These are phyloP conservation scores for Trachelus stipa DNA, from an alignment of 2,888 invertebrate genomes.

Conservation along the genomic window DNA sequence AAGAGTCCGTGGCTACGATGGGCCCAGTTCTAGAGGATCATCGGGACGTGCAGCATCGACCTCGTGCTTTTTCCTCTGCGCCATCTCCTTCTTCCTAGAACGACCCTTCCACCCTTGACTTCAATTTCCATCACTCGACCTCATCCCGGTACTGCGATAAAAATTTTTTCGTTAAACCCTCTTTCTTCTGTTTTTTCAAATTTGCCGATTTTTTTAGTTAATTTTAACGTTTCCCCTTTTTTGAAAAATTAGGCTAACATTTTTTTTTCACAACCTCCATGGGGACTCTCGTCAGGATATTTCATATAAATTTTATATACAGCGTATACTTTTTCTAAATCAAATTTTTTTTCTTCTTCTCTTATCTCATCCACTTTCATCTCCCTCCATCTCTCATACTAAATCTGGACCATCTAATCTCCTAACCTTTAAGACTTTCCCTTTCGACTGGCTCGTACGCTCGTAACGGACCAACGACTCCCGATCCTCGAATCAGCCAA, in stretches of 20 bases:
- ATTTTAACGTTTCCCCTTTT: background rate
- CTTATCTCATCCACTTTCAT: background rate
- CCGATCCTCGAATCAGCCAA: background rate
- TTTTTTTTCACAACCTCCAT: background rate
- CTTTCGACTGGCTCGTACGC: background rate
- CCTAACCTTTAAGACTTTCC: background rate
- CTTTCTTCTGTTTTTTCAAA: background rate
- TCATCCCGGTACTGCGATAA: background rate
- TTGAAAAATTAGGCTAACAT: background rate
- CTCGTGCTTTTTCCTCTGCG: conserved; percentile 14
- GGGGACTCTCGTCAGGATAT: background rate
- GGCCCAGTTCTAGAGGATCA: conserved; percentile 50
- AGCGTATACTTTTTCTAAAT: background rate
- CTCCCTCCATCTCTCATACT: background rate
- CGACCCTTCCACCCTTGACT: background rate
- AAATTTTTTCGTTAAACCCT: background rate
- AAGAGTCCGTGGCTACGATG: conserved; percentile 35
- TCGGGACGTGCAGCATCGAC: conserved; percentile 41
- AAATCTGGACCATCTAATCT: background rate
- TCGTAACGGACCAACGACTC: background rate
- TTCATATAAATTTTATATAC: background rate
- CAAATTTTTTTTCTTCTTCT: background rate
- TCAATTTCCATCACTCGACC: background rate
- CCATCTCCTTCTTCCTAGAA: conserved; percentile 16
- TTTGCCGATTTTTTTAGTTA: background rate